These are phyloP conservation scores for Oligia latruncula DNA, from an alignment of 2,888 invertebrate species.

Conservation along the genomic window DNA sequence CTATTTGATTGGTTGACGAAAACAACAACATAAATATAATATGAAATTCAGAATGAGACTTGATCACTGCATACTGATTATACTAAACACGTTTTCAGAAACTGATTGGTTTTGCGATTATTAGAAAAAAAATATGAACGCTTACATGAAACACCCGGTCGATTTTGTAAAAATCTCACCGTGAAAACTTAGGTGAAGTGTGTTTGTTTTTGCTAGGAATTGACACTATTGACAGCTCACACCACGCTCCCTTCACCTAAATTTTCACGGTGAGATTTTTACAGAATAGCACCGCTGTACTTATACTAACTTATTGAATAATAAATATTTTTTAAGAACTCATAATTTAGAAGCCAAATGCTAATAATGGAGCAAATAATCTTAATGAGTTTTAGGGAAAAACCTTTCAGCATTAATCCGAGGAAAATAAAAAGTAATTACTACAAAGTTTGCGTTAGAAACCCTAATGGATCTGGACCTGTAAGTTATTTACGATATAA, in stretches of 20 bases:
- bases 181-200: too few species aligned
- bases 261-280: too few species aligned
- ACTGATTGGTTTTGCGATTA: neutral
- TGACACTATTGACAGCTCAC: too few species aligned
- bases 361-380: conserved; percentile 49
- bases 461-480: neutral
- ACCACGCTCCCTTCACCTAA: too few species aligned
- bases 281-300: neutral
- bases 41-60: neutral
- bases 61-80: neutral
- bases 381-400: conserved; percentile 33
- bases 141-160: conserved; percentile 2
- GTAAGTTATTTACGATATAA: neutral
- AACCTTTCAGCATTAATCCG: conserved; percentile 10
- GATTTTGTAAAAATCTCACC: too few species aligned
- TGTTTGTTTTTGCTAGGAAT: too few species aligned
- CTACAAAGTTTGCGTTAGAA: neutral
- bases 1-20: neutral
- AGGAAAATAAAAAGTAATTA: conserved; percentile 12
- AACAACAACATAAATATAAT: too few species aligned
- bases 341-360: conserved; percentile 54
- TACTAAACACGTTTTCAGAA: neutral
- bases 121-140: conserved; percentile 1
- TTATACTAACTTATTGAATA: conserved; percentile 23
- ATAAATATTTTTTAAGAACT: conserved; percentile 45